Base-by-base conservation (phyloP, 2,113 vertebrate genomes). In the Coregonus clupeaformis region DNA sequence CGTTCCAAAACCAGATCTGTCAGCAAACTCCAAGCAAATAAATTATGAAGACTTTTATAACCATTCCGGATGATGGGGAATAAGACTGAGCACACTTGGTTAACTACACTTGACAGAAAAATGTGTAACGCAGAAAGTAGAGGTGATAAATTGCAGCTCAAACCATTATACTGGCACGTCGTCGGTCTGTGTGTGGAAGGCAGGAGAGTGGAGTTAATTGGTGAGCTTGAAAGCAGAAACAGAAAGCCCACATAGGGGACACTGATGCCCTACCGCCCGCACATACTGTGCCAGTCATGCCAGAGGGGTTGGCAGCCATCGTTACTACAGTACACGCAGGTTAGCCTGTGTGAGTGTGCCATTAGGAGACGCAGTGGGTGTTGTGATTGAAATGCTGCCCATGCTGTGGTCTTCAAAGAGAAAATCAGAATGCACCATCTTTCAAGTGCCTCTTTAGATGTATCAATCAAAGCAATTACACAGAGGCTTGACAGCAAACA, bases 401-500 rank as follows among this genome's bases (percentile, higher is more conserved):
- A 29, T 45, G 22, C 42, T 63, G 68, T 67, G 71, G 52, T 55
- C 75, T 64, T 62, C 74, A 79, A 81, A 83, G 77, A 74, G 57
- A 6, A 72, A 52, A 36, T 71, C 55, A 78, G 65, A 69, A 82
- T 71, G 73, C 71, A 63, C 63, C 27, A 71, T 81, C 71, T 84
- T 82, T 85, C 57, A 87, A 86, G 76, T 29, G 63, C 47, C 36
- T 86, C 71, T 87, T 86, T 65, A 78, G 71, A 89, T 81, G 76
- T 64, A 86, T 88, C 86, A 86, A 87, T 87, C 78, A 87, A 74
- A 82, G 81, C 84, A 85, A 89, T 89, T 86, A 9, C 36, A 88
- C 27, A 74, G 72, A 78, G 55, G 60, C 79, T 76, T 73, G 74
- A 85, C 84, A 88, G 76, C 12, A 64, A 57, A 78, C 76, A 78